phyloP scores from a whole-genome alignment of 2,113 vertebrate genomes.

The Sapajus apella region DNA sequence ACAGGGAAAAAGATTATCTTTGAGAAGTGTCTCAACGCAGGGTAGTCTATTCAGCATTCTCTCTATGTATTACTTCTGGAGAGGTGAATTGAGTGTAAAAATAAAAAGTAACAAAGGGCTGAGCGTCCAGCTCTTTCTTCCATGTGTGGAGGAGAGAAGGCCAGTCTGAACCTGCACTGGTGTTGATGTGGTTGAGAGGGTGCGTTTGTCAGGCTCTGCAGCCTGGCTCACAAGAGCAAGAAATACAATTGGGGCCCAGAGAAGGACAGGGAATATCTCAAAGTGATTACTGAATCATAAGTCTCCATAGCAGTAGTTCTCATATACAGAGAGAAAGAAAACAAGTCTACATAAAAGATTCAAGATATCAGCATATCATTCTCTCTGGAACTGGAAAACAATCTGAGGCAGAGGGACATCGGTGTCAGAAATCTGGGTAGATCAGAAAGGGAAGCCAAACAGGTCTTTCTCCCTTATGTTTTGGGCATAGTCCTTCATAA shows the following conservation, averaged over 20 bases:
- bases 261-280: background rate
- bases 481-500: background rate
- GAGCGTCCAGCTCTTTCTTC: background rate
- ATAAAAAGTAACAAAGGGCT: background rate
- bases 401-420: background rate
- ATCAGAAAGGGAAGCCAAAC: background rate
- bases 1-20: background rate
- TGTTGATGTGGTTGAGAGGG: background rate
- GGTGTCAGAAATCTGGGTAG: background rate
- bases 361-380: background rate
- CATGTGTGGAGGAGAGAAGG: background rate
- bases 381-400: background rate
- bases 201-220: background rate
- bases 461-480: background rate
- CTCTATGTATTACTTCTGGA: background rate
- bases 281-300: background rate
- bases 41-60: background rate
- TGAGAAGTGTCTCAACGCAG: background rate
- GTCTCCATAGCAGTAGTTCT: background rate
- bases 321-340: background rate
- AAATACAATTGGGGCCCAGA: background rate
- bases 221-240: background rate
- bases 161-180: background rate
- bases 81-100: slow-evolving; percentile 3
- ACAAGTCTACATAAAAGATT: background rate